These are phyloP conservation scores for Lasiurus borealis DNA, from an alignment of 2,113 vertebrate genomes.

Conservation along the genomic window DNA sequence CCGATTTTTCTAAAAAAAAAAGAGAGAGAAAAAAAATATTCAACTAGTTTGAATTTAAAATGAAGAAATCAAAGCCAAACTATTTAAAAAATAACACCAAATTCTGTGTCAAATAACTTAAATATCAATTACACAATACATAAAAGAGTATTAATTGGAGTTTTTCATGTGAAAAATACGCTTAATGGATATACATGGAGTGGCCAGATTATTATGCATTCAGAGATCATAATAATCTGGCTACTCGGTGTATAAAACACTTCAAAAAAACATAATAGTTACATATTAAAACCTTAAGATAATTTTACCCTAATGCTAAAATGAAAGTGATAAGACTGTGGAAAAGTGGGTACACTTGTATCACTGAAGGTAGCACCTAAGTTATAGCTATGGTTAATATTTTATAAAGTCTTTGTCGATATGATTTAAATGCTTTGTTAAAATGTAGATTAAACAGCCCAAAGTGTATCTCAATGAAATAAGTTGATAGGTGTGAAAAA, in stretches of 20 bases:
- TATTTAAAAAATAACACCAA: background rate
- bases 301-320: background rate
- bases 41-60: background rate
- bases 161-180: too few species aligned
- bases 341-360: background rate
- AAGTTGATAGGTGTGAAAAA: background rate
- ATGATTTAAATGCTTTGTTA: background rate
- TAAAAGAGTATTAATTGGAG: background rate
- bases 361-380: background rate
- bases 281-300: background rate
- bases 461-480: background rate
- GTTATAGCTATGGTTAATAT: background rate
- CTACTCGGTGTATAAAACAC: background rate
- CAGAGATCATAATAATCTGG: too few species aligned
- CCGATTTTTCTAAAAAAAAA: background rate
- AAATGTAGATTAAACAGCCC: background rate
- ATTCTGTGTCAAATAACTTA: background rate
- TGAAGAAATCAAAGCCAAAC: background rate
- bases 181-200: background rate
- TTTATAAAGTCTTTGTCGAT: background rate
- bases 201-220: too few species aligned
- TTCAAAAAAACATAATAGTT: background rate
- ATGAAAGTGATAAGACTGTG: background rate
- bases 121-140: background rate
- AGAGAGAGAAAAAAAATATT: background rate